Percentiles rank a stretch among this genome's conserved stretches.
These are phyloP conservation scores for Sarcophaga caerulescens DNA, from an alignment of 2,888 invertebrate species.

Conservation along the genomic window DNA sequence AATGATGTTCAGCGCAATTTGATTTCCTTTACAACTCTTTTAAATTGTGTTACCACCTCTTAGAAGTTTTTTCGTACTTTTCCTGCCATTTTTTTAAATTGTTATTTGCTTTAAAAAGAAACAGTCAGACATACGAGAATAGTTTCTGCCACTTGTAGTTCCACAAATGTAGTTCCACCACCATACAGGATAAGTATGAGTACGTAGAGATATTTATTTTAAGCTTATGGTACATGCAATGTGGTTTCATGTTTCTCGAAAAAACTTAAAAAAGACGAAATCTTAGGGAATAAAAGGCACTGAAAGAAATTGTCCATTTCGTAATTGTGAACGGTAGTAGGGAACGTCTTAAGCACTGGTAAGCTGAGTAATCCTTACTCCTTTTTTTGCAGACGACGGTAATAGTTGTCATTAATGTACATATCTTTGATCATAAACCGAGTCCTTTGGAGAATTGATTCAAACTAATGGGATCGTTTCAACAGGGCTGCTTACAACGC, in stretches of 20 bases:
- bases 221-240: slow-evolving; percentile 32
- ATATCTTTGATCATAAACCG: no score
- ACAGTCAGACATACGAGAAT: neutral
- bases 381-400: no score
- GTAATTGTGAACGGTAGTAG: no score
- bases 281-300: no score
- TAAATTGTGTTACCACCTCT: slow-evolving; percentile 30
- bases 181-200: neutral
- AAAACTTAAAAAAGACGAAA: slow-evolving; percentile 13
- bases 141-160: neutral
- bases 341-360: no score
- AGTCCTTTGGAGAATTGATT: no score
- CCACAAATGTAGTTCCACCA: no score
- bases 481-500: no score
- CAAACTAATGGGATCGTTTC: no score
- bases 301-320: no score
- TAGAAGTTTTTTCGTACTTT: neutral
- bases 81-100: slow-evolving; percentile 7
- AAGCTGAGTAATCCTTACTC: no score
- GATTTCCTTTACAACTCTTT: slow-evolving; percentile 47
- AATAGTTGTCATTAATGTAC: no score
- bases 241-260: slow-evolving; percentile 30
- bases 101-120: slow-evolving; percentile 37
- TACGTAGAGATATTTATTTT: slow-evolving; percentile 43
- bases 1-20: slow-evolving; percentile 37